Base-by-base conservation (phyloP, 2,797 vertebrate genomes). In the Coregonus sp. region DNA sequence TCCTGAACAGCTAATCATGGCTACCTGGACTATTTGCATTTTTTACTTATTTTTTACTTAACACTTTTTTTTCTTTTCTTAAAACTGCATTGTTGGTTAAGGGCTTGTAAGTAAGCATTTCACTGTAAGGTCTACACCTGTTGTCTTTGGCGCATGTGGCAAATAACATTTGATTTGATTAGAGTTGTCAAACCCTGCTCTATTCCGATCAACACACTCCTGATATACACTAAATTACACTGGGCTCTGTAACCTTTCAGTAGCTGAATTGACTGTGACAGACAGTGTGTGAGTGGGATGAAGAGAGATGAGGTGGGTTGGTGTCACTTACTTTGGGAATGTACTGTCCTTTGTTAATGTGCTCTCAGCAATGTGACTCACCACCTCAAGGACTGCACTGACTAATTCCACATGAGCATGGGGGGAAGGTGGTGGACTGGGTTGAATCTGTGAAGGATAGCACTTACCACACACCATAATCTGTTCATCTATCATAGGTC, bases 181-280 rank as follows among this genome's bases (percentile, higher is more conserved):
- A 37, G 29, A 18, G 59, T 63, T 18, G 31, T 63, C 59, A 7
- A 18, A 37, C 71, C 31, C 37, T 40, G 0, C 54, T 29, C 33
- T 4, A 67, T n/a, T 11, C 74, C 4, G 14, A 52, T 25, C 18
- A 20, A 52, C 65, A 40, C 18, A 56, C 54, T 63, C 47, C 75
- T 33, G 25, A n/a, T 50, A 25, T 15, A 54, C 74, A 75, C 74
- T 20, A 25, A 63, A 80, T 84, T 85, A 73, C 73, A 31, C 51
- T 56, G 56, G 31, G 51, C 50, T 25, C 40, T 0, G 70, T 37
- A 72, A 89, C 87, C 88, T 91, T 89, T 89, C 84, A 86, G 89
- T 79, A 84, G 75, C 84, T 70, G 74, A 66, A 77, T 56, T 82
- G 82, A 80, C 80, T 81, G 67, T 73, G 81, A 63, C 59, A 75